Conservation (phyloP, 2,888 invertebrate genomes). For the Drosophila borealis region DNA sequence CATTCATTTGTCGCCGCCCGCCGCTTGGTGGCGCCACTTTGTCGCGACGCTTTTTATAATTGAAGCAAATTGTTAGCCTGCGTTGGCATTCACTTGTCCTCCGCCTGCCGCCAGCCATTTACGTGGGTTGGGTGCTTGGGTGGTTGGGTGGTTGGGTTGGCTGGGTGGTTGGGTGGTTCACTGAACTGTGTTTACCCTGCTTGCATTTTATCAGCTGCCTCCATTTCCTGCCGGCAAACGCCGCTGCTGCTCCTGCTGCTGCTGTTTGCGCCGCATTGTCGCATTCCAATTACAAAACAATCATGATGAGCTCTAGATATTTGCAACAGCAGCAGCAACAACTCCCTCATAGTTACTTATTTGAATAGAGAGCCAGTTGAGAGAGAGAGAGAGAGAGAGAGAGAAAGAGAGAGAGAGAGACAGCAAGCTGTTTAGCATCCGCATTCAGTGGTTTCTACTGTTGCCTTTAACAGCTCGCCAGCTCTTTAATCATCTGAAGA, state of each 20-base stretch:
- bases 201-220: constrained; percentile 64
- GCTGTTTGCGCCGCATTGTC: constrained; percentile 58
- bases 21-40: constrained; percentile 77
- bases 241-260: constrained; percentile 14
- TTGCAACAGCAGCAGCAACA: constrained; percentile 42
- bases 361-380: constrained; percentile 3
- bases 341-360: constrained; percentile 10
- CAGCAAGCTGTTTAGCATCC: constrained; percentile 21
- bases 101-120: constrained; percentile 11
- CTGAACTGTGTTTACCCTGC: constrained; percentile 27
- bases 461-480: constrained; percentile 7
- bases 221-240: constrained; percentile 23
- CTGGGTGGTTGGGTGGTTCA: constrained; percentile 16
- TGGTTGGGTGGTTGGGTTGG: constrained; percentile 16
- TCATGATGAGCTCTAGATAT: constrained; percentile 77
- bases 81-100: constrained; percentile 70
- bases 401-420: neutral
- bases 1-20: constrained; percentile 57
- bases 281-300: constrained; percentile 81
- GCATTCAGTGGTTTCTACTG: constrained; percentile 16
- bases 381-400: neutral
- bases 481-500: constrained; percentile 33
- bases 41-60: constrained; percentile 81
- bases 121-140: constrained; percentile 6
- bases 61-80: constrained; percentile 79